A percentile compares a stretch with the other conserved stretches of the same genome.
phyloP scores from a whole-genome alignment of 2,888 invertebrate genomes.

The Eristalis tenax region DNA sequence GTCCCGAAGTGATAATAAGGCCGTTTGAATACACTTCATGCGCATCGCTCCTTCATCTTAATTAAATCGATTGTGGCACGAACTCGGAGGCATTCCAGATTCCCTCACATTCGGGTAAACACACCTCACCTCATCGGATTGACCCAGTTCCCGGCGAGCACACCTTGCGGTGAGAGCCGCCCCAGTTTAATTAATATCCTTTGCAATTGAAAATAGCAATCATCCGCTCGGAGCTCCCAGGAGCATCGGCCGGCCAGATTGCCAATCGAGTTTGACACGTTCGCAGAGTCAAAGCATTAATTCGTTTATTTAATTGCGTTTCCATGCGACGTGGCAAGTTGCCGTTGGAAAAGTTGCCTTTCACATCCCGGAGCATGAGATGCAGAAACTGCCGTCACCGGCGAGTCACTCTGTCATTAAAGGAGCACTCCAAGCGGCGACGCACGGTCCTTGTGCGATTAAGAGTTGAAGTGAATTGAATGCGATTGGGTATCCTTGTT shows the following conservation, averaged over 20 bases:
- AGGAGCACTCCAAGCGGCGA: neutral
- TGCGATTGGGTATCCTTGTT: neutral
- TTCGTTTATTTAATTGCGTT: constrained; percentile 4
- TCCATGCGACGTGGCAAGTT: neutral
- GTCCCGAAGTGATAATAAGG: neutral
- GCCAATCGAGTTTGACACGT: neutral
- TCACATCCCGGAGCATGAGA: neutral
- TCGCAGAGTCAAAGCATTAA: neutral
- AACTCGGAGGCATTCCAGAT: neutral
- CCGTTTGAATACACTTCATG: neutral
- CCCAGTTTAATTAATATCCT: neutral
- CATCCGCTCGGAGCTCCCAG: neutral
- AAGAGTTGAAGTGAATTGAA: neutral
- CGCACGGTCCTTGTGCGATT: neutral
- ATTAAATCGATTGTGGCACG: constrained; percentile 71
- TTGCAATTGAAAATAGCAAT: neutral
- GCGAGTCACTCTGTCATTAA: neutral
- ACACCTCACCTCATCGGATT: neutral
- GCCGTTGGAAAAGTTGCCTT: neutral
- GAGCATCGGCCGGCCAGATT: neutral
- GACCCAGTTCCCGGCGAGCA: neutral
- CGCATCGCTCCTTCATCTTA: constrained; percentile 49
- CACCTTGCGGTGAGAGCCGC: neutral
- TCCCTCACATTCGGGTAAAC: neutral
- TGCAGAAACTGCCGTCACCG: neutral